These are phyloP conservation scores for Caenorhabditis imperialis DNA, from an alignment of 2,888 invertebrate species.

Conservation along the genomic window DNA sequence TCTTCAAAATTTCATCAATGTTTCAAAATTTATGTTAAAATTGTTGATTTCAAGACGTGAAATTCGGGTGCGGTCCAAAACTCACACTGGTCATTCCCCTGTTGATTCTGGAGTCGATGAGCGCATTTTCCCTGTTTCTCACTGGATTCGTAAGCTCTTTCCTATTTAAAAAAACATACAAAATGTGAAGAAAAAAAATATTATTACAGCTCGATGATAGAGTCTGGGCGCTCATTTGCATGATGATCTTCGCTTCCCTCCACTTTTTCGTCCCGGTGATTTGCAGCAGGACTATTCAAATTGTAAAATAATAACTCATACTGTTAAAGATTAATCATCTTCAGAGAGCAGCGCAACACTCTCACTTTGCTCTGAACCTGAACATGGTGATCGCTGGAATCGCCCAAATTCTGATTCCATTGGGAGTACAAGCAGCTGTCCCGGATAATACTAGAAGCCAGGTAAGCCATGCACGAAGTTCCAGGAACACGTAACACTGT, in stretches of 20 bases:
- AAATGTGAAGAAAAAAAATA: too few species aligned
- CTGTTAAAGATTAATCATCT: too few species aligned
- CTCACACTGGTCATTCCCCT: conserved; percentile 54
- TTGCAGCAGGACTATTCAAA: conserved; percentile 62
- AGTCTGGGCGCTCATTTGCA: conserved; percentile 44
- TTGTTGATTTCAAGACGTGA: conserved; percentile 37
- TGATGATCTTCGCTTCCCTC: conserved; percentile 61
- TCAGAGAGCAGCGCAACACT: conserved; percentile 59
- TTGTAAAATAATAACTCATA: too few species aligned
- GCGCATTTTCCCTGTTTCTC: conserved; percentile 52
- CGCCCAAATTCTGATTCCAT: conserved; percentile 61
- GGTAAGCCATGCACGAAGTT: too few species aligned
- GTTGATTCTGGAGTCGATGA: conserved; percentile 47
- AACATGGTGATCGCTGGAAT: conserved; percentile 63
- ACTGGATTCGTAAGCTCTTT: conserved; percentile 57
- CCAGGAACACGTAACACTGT: too few species aligned
- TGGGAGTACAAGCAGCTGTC: conserved; percentile 55
- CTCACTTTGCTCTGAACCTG: conserved; percentile 59
- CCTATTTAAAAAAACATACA: too few species aligned
- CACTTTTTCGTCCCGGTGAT: conserved; percentile 64
- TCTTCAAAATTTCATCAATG: neutral
- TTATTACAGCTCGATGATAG: conserved; percentile 56
- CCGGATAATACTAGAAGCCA: conserved; percentile 57
- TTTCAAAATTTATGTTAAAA: neutral
- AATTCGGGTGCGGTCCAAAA: conserved; percentile 49